phyloP scores from a whole-genome alignment of 2,797 vertebrate species.

The Acanthis flammea region DNA sequence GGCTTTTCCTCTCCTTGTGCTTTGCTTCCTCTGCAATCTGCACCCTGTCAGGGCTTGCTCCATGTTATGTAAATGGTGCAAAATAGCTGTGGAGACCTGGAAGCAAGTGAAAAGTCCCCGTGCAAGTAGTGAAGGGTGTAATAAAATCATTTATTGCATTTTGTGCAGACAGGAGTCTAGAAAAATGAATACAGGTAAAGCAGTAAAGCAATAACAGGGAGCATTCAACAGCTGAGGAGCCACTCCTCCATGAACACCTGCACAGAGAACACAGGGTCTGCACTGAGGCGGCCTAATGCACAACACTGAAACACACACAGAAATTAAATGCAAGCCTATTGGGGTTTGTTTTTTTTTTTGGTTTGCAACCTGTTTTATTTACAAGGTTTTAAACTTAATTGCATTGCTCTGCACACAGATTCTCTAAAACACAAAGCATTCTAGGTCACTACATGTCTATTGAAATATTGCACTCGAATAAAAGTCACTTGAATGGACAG shows the following conservation, averaged over 20 bases:
- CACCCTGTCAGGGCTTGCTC: background rate
- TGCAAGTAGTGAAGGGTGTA: constrained; percentile 79
- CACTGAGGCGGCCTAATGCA: constrained; percentile 66
- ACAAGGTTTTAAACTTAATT: constrained; percentile 75
- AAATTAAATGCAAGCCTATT: constrained; percentile 87
- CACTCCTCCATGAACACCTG: constrained; percentile 86
- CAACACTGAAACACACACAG: constrained; percentile 89
- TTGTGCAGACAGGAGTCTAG: constrained; percentile 98
- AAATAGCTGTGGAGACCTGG: background rate
- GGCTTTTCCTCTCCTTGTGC: background rate
- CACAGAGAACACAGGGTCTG: constrained; percentile 85
- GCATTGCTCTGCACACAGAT: constrained; percentile 76
- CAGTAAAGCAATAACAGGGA: constrained; percentile 94
- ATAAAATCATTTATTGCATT: constrained; percentile 99
- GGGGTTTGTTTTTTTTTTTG: constrained; percentile 49
- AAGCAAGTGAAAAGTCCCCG: background rate
- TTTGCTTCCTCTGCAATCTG: background rate
- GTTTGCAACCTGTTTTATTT: constrained; percentile 77
- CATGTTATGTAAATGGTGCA: background rate
- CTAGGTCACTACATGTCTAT: constrained; percentile 75
- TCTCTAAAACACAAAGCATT: constrained; percentile 78
- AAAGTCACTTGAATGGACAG: constrained; percentile 77
- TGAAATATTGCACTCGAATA: constrained; percentile 79
- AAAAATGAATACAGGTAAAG: constrained; percentile 94
- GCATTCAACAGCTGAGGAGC: constrained; percentile 92